Evolutionary conservation across 2,113 vertebrate species (phyloP), one percentile per base, ranked within the genome.

Genomic region (Castor canadensis): DNA sequence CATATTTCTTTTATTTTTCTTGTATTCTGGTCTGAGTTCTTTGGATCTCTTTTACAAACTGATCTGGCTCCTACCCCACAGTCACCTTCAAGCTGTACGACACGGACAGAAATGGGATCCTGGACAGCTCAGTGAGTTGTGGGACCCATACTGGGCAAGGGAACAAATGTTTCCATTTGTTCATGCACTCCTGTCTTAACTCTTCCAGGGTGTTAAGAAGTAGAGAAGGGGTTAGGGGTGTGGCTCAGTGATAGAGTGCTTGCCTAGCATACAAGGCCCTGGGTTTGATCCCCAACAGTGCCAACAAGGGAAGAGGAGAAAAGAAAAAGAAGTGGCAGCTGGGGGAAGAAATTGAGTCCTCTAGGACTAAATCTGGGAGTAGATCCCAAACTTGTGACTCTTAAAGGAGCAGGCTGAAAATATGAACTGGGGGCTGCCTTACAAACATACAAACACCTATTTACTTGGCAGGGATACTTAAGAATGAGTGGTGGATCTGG

Each of bases 1-100:
- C 76, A 17, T 80, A 11, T 84, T n/a, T 92, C 62, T 96, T 58
- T 75, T 96, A 81, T 93, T 89, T 84, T 17, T 13, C n/a, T 38
- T 94, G 12, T 83, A 72, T 89, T 94, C 81, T 96, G 60, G 90
- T 62, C 66, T 92, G 81, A 95, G 67, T 92, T 95, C 52, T 94
- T 72, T 94, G 91, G n/a, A 5, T 93, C 49, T 87, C 66, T 76
- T 43, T 94, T 91, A 96, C 49, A 97, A 96, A 96, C 82, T 97
- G 92, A 97, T 62, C 64, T 90, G 43, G 40, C 32, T 47, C 58
- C 87, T 91, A 93, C 69, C 91, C 87, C 40, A 71, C 98, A 99
- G 99, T 99, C 95, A 99, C 99, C 85, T 99, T 99, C 97, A 99
- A 98, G 98, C 98, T 99, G 69, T 99, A 99, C 20, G 99, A 99